Base-by-base conservation (phyloP, 2,888 invertebrate species). In the Drosophila flavopinicola region DNA sequence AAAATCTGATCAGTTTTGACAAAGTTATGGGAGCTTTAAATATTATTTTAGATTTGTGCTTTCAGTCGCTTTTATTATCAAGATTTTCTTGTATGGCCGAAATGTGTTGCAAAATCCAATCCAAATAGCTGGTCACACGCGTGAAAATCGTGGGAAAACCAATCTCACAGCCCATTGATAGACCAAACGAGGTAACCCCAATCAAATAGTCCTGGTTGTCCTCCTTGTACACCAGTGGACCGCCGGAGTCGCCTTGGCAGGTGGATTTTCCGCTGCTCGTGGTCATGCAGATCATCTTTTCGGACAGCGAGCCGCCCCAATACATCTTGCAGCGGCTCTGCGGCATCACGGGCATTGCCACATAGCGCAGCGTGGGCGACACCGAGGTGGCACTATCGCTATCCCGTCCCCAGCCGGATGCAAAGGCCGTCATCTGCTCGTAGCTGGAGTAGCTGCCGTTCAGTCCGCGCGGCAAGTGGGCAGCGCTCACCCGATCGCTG, bases 321-420 rank as follows among this genome's bases (percentile, higher is more conserved):
- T 65, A 66, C 6, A 39, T 11, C 3, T 56, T 24, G 53, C 90
- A 89, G 0, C 52, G 39, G 0, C 25, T 25, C 20, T 88, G 70
- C 0, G 66, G 33, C 53, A 80, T 74, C 1, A 86, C 54, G 2
- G 59, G 52, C 68, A 88, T 24, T 0, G 38, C 29, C 3, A 78
- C 74, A 2, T 51, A 79, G 5, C 65, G 52, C 13, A 84, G 51
- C 3, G 48, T 48, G 0, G 58, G 25, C 0, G 70, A 49, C 9
- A 84, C 75, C 3, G 27, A 6, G 1, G 5, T 24, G 23, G 73
- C 24, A 10, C 15, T 32, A 6, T 86, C 88, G 17, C 67, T 67
- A 3, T 72, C 72, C 2, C 63, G 61, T 3, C 89, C 82, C 89
- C 89, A 89, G 11, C 89, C 88, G 2, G 88, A 88, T 15, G 84